Conservation (phyloP, 2,797 vertebrate genomes). For the Eulemur mongoz region DNA sequence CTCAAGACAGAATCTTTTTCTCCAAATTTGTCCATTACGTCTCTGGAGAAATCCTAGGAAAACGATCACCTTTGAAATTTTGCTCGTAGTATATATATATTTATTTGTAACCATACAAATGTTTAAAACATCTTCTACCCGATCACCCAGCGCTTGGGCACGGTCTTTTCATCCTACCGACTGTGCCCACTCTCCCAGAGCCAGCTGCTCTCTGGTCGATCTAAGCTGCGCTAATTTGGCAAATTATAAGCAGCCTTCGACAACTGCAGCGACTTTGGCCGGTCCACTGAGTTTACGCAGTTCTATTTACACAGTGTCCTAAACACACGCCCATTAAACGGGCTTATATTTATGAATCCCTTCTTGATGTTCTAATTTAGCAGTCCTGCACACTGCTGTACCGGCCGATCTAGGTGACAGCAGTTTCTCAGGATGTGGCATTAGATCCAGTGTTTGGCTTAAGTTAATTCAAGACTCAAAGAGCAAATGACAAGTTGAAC, state of each 20-base stretch:
- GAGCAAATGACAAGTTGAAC: not conserved
- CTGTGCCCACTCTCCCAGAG: not conserved
- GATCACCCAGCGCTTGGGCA: not conserved
- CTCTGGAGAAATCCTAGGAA: not conserved
- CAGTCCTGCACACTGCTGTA: not conserved
- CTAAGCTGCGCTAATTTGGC: fast-evolving
- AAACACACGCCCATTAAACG: not conserved
- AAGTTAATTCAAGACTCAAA: not conserved
- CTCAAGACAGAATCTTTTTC: not conserved
- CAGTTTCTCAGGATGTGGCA: not conserved
- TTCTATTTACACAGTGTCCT: not conserved
- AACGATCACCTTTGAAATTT: not conserved
- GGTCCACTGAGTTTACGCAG: not conserved
- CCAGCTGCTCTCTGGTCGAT: not conserved
- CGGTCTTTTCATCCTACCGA: not conserved
- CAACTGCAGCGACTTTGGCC: not conserved
- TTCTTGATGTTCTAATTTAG: not conserved
- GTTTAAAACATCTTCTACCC: not conserved
- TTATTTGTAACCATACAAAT: not conserved
- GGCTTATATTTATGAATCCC: not conserved
- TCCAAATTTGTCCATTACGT: not conserved
- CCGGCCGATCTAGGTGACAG: not conserved
- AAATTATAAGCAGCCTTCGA: not conserved
- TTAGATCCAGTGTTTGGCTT: not conserved
- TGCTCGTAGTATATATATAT: not conserved